A percentile compares a stretch with the other conserved stretches of the same genome.
These are phyloP conservation scores for Drosophila birchii DNA, from an alignment of 2,888 invertebrate genomes.

Conservation along the genomic window DNA sequence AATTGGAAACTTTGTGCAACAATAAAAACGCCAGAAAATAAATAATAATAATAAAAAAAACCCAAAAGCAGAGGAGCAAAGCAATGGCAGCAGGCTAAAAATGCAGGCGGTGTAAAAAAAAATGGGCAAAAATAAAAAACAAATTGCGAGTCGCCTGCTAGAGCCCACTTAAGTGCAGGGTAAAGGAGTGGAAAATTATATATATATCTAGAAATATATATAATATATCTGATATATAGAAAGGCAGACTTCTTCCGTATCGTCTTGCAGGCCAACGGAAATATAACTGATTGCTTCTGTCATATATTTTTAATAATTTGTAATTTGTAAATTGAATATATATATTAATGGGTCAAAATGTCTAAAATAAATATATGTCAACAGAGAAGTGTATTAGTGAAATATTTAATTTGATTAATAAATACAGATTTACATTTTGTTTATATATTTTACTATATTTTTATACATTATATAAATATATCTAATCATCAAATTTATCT, in stretches of 20 bases:
- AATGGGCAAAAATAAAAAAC: slow-evolving; percentile 21
- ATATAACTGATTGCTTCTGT: slow-evolving; percentile 13
- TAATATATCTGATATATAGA: not conserved
- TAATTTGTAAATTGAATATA: not conserved
- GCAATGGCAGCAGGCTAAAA: slow-evolving; percentile 21
- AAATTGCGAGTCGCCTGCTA: slow-evolving; percentile 15
- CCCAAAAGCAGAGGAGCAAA: slow-evolving; percentile 11
- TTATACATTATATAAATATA: not conserved
- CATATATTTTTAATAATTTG: slow-evolving; percentile 3
- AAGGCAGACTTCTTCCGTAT: slow-evolving; percentile 52
- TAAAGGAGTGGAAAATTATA: slow-evolving; percentile 8
- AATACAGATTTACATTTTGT: not conserved
- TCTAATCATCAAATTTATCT: too few species aligned
- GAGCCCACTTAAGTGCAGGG: slow-evolving; percentile 55
- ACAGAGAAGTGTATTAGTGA: not conserved
- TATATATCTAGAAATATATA: not conserved
- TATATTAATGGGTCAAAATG: not conserved
- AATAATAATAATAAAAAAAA: slow-evolving; percentile 15
- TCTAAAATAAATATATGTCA: too few species aligned
- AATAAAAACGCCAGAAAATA: slow-evolving; percentile 53
- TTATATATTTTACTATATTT: not conserved
- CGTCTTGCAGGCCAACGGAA: slow-evolving; percentile 40
- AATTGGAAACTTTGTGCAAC: slow-evolving; percentile 68
- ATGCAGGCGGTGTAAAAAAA: slow-evolving; percentile 17
- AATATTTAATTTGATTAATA: not conserved